Base-by-base conservation (phyloP, 2,113 vertebrate genomes). In the Hippocampus mohnikei region DNA sequence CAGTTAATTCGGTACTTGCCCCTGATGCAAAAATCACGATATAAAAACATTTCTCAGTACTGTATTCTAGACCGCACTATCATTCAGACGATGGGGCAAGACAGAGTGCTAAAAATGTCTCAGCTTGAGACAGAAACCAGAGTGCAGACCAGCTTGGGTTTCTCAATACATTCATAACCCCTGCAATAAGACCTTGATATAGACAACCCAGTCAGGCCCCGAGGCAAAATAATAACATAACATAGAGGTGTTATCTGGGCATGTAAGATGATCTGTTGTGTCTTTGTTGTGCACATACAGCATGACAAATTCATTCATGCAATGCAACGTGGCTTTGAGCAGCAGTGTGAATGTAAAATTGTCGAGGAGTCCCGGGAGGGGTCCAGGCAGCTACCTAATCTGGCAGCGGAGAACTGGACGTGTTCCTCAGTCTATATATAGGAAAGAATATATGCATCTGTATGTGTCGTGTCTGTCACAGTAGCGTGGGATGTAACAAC, bases 141-240 rank as follows among this genome's bases (percentile, higher is more conserved):
- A 25, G 18, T 25, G 70, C 79, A 74, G 67, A 62, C 76, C 78
- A 69, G 76, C 79, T 81, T 72, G 37, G 81, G 56, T 71, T 79
- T 75, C 80, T 71, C 62, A 73, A 65, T 60, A 72, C 80, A 79
- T 87, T 85, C 73, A 73, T 70, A 74, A 74, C 74, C 40, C 58
- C 23, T 82, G 72, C 58, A 80, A 75, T 63, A 55, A 82, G 65
- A 78, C 78, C 87, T 85, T 70, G 76, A 87, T 90, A 92, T 88
- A 90, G 81, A 79, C 72, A 71, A 44, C 68, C 44, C 69, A 80
- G 75, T 72, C 67, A 87, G 64, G 75, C 61, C 59, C 70, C 71
- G 73, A 77, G 72, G 71, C 79, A 80, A 84, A 83, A 81, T 72
- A 83, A 70, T 71, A 53, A 69, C 15, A 53, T 62, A 33, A 69